Conservation (phyloP, 2,797 vertebrate genomes). For the Manis pentadactyla region DNA sequence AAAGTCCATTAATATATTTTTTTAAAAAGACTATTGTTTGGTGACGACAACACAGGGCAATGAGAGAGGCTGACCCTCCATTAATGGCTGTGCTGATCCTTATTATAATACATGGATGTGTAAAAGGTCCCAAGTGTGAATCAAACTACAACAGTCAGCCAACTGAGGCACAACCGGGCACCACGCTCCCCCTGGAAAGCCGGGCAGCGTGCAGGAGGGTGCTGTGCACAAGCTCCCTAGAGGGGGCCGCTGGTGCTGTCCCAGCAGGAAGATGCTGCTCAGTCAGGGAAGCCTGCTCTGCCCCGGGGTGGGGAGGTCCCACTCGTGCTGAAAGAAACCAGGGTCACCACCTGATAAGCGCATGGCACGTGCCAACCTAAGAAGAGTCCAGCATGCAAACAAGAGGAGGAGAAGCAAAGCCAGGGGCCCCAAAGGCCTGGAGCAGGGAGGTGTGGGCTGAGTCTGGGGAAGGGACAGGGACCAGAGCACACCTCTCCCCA, state of each 20-base stretch:
- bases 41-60: background rate
- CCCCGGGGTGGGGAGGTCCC: background rate
- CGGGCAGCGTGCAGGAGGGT: background rate
- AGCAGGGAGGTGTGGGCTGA: too few relatives aligned
- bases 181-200: background rate
- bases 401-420: too few relatives aligned
- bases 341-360: background rate
- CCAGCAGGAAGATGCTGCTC: too few relatives aligned
- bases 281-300: background rate
- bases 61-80: too few relatives aligned
- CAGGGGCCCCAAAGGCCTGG: background rate
- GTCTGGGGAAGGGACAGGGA: background rate
- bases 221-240: background rate
- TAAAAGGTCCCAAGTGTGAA: background rate
- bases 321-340: background rate
- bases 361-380: background rate
- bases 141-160: background rate
- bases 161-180: background rate
- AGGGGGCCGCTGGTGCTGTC: too few relatives aligned
- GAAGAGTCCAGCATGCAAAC: background rate
- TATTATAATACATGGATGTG: rapidly evolving
- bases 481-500: background rate
- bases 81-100: background rate
- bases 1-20: background rate
- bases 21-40: background rate